These are phyloP conservation scores for Threskiornis aethiopicus DNA, from an alignment of 2,797 vertebrate genomes.

Conservation along the genomic window DNA sequence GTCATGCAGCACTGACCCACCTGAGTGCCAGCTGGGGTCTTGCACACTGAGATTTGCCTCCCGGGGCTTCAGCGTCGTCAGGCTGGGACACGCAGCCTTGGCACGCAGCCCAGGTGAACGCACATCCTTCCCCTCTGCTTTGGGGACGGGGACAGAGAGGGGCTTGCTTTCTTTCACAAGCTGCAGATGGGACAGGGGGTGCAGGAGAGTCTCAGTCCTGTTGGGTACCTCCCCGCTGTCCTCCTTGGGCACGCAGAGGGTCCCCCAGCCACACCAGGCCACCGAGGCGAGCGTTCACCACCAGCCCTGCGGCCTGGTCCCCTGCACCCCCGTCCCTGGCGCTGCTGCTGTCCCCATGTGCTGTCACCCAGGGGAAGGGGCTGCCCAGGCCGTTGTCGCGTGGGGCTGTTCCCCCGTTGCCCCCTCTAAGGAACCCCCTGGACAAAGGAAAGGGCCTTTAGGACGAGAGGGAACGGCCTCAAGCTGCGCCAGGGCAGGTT, in stretches of 20 bases:
- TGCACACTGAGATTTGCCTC: background rate
- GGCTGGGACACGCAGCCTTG: background rate
- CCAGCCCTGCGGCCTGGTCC: background rate
- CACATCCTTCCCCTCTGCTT: background rate
- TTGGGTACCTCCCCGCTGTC: background rate
- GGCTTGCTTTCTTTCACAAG: background rate
- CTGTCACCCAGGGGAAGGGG: background rate
- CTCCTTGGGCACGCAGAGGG: background rate
- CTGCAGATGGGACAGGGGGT: background rate
- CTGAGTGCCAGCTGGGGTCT: background rate
- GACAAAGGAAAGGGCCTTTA: background rate
- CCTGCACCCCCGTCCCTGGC: background rate
- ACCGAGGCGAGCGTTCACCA: accelerated
- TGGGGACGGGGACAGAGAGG: background rate
- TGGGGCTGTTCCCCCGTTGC: background rate
- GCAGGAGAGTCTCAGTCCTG: background rate
- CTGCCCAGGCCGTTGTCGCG: accelerated
- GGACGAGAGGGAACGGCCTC: background rate
- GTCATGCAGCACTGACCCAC: background rate
- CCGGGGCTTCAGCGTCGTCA: background rate
- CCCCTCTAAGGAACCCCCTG: background rate
- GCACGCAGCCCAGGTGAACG: background rate
- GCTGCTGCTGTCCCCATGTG: background rate
- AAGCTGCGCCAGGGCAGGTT: background rate
- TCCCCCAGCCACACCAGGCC: background rate